Conservation (phyloP, 2,888 invertebrate species). For the Tetropium fuscum region DNA sequence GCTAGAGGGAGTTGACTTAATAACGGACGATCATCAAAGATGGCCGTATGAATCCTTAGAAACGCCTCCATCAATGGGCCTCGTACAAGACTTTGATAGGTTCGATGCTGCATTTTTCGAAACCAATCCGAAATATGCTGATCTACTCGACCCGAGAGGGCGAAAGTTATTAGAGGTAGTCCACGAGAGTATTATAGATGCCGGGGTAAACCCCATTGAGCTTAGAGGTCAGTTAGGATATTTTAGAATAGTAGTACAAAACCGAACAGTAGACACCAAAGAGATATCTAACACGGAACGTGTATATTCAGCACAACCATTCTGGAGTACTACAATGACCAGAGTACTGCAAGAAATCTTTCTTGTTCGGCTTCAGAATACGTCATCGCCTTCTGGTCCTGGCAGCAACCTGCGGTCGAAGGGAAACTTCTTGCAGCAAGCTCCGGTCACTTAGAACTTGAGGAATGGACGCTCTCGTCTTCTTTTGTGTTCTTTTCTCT, state of each 20-base stretch:
- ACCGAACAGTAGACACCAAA: too few species aligned
- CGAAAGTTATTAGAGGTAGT: slow-evolving; percentile 44
- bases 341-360: not conserved
- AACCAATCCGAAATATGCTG: slow-evolving; percentile 42
- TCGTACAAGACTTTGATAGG: slow-evolving; percentile 41
- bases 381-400: not conserved
- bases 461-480: not conserved
- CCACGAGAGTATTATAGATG: slow-evolving; percentile 48
- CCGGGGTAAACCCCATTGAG: slow-evolving; percentile 47
- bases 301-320: too few species aligned
- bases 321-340: too few species aligned
- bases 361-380: not conserved
- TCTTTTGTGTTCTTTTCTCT: not conserved
- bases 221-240: slow-evolving; percentile 31
- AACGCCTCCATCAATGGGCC: slow-evolving; percentile 41
- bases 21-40: slow-evolving; percentile 13
- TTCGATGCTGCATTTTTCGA: slow-evolving; percentile 50
- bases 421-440: too few species aligned
- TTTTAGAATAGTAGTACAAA: not conserved
- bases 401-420: too few species aligned
- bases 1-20: slow-evolving; percentile 1
- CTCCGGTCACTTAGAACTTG: not conserved
- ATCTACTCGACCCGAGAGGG: slow-evolving; percentile 39
- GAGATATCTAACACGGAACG: too few species aligned
- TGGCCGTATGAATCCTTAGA: slow-evolving; percentile 16